Evolutionary conservation across 2,797 vertebrate species (phyloP).

Genomic region (Gobio occitaniae): DNA sequence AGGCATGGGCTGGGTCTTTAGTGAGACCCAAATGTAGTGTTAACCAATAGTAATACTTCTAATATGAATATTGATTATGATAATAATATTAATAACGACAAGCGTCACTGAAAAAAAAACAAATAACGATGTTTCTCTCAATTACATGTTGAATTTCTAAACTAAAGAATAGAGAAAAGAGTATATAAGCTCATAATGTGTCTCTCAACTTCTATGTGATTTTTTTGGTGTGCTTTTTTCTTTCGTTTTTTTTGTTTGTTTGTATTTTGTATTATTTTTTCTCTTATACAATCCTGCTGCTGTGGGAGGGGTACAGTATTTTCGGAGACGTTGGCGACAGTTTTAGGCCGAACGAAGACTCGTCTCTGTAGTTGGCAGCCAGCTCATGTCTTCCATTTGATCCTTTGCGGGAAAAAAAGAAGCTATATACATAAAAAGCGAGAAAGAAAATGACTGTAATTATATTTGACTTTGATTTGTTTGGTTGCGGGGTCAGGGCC

Average conservation of each 20-base stretch:
- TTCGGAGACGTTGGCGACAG: conserved; percentile 32
- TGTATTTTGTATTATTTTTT: conserved; percentile 46
- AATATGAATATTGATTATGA: conserved; percentile 65
- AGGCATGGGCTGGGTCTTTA: conserved; percentile 62
- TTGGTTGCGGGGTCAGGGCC: conserved; percentile 41
- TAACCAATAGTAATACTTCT: conserved; percentile 74
- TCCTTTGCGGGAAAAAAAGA: conserved; percentile 43
- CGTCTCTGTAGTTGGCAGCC: conserved; percentile 69
- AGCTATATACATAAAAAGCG: background rate
- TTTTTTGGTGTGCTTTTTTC: conserved; percentile 55
- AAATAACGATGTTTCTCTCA: conserved; percentile 69
- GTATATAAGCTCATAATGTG: conserved; percentile 74
- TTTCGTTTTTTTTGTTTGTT: conserved; percentile 32
- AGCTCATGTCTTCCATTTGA: conserved; percentile 75
- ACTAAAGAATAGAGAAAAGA: conserved; percentile 65
- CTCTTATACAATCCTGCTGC: conserved; percentile 59
- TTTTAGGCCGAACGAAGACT: conserved; percentile 62
- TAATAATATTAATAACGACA: conserved; percentile 52
- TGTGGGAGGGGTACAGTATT: conserved; percentile 57
- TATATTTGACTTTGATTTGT: conserved; percentile 45
- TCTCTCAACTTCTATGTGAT: conserved; percentile 65
- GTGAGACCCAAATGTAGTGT: conserved; percentile 59
- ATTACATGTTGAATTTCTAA: conserved; percentile 69
- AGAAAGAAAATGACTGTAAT: conserved; percentile 51
- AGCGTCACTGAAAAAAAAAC: conserved; percentile 56